Evolutionary conservation across 2,888 invertebrate genomes (phyloP).

Genomic region (Volucella inflata): DNA sequence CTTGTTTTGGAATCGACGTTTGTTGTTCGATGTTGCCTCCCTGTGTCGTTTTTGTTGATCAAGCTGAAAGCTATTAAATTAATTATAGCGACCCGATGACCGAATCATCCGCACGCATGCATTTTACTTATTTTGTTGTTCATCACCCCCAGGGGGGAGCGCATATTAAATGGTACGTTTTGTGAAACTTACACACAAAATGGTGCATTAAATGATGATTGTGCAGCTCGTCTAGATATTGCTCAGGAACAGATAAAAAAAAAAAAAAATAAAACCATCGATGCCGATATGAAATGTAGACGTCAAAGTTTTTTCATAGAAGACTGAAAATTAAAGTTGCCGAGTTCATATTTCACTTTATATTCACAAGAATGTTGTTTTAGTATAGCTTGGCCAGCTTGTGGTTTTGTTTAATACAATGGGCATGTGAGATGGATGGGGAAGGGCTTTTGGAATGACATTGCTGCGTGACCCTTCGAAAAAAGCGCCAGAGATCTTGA

Average conservation of each 20-base stretch:
- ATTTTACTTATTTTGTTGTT: conserved; percentile 36
- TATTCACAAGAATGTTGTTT: no score
- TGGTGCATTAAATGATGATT: conserved; percentile 23
- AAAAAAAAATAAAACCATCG: not conserved
- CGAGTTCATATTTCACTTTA: no score
- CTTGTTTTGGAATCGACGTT: conserved; percentile 19
- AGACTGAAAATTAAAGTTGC: not conserved
- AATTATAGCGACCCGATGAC: conserved; percentile 72
- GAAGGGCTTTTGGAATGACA: no score
- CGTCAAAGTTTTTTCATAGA: conserved; percentile 51
- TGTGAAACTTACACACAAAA: conserved; percentile 30
- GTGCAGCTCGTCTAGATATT: conserved; percentile 27
- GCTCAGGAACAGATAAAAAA: not conserved
- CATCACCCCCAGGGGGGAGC: conserved; percentile 48
- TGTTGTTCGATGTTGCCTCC: conserved; percentile 26
- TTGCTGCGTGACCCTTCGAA: no score
- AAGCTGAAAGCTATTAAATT: conserved; percentile 72
- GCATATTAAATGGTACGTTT: conserved; percentile 30
- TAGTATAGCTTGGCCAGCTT: no score
- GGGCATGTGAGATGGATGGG: no score
- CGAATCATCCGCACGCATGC: conserved; percentile 72
- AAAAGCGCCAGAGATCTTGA: no score
- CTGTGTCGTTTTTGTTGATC: conserved; percentile 69
- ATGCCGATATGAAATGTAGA: conserved; percentile 37
- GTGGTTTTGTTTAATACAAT: no score